Percentiles rank a stretch among this genome's conserved stretches.
phyloP scores from a whole-genome alignment of 2,888 invertebrate species.

The Sericinus montela region DNA sequence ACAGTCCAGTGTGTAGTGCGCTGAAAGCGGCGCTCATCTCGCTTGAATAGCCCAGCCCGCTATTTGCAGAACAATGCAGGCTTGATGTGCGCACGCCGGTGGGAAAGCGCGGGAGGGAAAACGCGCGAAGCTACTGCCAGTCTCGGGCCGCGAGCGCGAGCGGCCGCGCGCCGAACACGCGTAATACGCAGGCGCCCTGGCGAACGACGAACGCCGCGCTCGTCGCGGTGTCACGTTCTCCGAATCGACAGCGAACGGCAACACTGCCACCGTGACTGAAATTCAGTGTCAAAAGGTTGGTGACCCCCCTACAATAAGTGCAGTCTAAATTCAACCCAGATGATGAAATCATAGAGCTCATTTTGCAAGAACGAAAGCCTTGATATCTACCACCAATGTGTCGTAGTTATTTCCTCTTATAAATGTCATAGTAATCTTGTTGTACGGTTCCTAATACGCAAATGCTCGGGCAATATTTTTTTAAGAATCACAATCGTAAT shows the following conservation, averaged over 20 bases:
- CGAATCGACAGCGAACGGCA: conserved; percentile 68
- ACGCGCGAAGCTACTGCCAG: conserved; percentile 67
- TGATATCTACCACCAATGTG: conserved; percentile 33
- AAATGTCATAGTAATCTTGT: conserved; percentile 45
- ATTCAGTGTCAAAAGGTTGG: conserved; percentile 78
- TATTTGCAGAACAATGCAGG: conserved; percentile 77
- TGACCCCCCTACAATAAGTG: conserved; percentile 48
- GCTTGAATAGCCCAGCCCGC: conserved; percentile 57
- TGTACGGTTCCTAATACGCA: conserved; percentile 15
- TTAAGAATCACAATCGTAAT: too few relatives aligned
- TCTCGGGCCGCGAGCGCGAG: conserved; percentile 68
- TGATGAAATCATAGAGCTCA: conserved; percentile 31
- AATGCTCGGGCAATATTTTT: background rate
- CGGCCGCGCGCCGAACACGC: conserved; percentile 68
- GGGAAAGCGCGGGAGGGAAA: conserved; percentile 60
- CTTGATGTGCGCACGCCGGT: conserved; percentile 73
- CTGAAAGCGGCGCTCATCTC: conserved; percentile 41
- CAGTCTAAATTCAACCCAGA: conserved; percentile 53
- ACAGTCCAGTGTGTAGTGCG: conserved; percentile 50
- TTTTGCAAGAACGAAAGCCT: conserved; percentile 30
- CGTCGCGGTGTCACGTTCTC: conserved; percentile 74
- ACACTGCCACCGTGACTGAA: conserved; percentile 66
- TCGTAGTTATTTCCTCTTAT: conserved; percentile 47
- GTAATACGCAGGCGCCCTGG: conserved; percentile 67
- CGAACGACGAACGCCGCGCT: conserved; percentile 68